Evolutionary conservation across 2,797 vertebrate genomes (phyloP), one percentile per base, ranked within the genome.

Genomic region (Aplochiton taeniatus): DNA sequence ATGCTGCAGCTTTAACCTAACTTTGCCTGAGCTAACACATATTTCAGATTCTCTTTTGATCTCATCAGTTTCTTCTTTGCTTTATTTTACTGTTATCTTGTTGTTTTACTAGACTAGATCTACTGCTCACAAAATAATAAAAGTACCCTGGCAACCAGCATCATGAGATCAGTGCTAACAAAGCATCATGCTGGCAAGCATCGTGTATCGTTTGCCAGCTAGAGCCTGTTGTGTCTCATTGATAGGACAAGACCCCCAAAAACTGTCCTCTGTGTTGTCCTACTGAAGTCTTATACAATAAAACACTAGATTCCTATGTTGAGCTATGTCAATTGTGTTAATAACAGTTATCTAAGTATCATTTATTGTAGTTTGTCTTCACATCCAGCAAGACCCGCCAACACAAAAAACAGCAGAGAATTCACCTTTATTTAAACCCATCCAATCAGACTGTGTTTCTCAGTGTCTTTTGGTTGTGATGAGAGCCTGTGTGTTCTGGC

Each of bases 221-320:
- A 43, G 58, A 77, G 65, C 61, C 20, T 14, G 55, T 65, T 48
- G 51, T 52, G 50, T 52, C 65, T 60, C 9, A 1, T 55, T 63
- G 65, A 52, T 75, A 52, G 47, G 69, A 69, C 42, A 73, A 45
- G 12, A 52, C 72, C 47, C 44, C 65, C 68, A 82, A 70, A 76
- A 75, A 47, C 57, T 42, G 49, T 46, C 63, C 57, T 53, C 73
- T 73, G 73, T 41, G 8, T 50, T 77, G 75, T 60, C 58, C 18
- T 61, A 72, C 79, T 81, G 61, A 85, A 81, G 72, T n/a, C 78
- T 76, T 70, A 31, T 48, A 47, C 51, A 48, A 16, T 51, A 51
- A 44, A 59, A 8, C 31, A 61, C 43, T 72, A 56, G 20, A 45
- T 62, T 50, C 4, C 43, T 56, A 44, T 12, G 63, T 46, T 48